A percentile compares a stretch with the other conserved stretches of the same genome.
Conservation (phyloP, 2,797 vertebrate species). For the Telmatherina bonti region DNA sequence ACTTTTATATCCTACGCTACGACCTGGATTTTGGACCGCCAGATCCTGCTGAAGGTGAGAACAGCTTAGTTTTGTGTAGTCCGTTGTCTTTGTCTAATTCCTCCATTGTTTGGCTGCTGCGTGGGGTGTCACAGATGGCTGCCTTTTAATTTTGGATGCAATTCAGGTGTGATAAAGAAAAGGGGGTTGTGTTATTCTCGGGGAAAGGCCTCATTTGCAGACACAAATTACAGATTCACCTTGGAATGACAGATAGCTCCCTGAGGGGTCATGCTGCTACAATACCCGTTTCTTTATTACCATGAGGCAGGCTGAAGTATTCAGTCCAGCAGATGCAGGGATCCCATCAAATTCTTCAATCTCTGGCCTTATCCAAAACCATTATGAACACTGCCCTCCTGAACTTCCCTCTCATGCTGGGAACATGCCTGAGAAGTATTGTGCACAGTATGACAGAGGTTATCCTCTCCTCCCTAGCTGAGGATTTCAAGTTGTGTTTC, state of each 20-base stretch:
- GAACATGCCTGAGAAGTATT: conserved; percentile 62
- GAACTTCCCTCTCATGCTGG: conserved; percentile 61
- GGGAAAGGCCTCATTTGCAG: conserved; percentile 77
- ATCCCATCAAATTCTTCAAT: conserved; percentile 78
- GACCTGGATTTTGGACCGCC: conserved; percentile 96
- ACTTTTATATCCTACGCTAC: conserved; percentile 97
- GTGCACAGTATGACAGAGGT: conserved; percentile 47
- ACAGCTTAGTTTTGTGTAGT: conserved; percentile 4
- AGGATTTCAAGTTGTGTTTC: conserved; percentile 66
- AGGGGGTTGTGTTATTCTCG: conserved; percentile 64
- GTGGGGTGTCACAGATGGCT: conserved; percentile 66
- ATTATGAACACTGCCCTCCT: conserved; percentile 68
- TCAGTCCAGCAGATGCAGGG: conserved; percentile 59
- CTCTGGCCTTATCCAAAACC: conserved; percentile 65
- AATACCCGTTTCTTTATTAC: conserved; percentile 69
- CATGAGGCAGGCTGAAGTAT: conserved; percentile 54
- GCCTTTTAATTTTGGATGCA: conserved; percentile 77
- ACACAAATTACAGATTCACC: conserved; percentile 78
- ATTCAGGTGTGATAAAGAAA: conserved; percentile 70
- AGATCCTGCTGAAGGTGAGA: conserved; percentile 95
- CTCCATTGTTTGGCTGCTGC: conserved; percentile 50
- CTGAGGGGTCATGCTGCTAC: conserved; percentile 39
- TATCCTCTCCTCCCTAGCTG: conserved; percentile 42
- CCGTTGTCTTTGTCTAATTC: conserved; percentile 42
- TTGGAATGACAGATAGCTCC: conserved; percentile 68